A percentile compares a stretch with the other conserved stretches of the same genome.
Evolutionary conservation across 2,888 invertebrate genomes (phyloP).

Genomic region (Cyclophora albipunctata): DNA sequence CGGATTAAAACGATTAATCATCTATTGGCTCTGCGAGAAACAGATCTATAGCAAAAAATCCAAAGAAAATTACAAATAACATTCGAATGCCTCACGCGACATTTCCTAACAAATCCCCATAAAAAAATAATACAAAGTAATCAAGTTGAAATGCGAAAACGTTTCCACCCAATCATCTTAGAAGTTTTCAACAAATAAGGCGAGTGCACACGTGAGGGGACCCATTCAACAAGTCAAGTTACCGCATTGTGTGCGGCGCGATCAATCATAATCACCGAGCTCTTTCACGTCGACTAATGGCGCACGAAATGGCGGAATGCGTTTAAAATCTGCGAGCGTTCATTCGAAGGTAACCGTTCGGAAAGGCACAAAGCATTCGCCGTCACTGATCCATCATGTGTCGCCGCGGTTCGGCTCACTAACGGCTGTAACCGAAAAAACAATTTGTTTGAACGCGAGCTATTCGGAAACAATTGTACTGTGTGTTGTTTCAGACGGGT

Average conservation of each 20-base stretch:
- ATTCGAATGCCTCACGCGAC: constrained; percentile 16
- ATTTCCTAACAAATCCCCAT: background rate
- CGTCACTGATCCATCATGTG: constrained; percentile 65
- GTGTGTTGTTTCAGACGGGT: too few relatives aligned
- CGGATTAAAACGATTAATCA: too few relatives aligned
- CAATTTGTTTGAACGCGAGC: background rate
- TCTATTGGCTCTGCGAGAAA: too few relatives aligned
- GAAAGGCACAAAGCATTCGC: constrained; percentile 61
- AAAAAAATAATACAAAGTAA: constrained; percentile 10
- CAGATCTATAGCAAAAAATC: too few relatives aligned
- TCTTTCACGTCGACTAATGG: constrained; percentile 73
- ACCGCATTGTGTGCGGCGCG: constrained; percentile 51
- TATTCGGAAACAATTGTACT: too few relatives aligned
- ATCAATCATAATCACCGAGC: constrained; percentile 73
- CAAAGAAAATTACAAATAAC: too few relatives aligned
- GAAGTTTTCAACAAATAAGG: constrained; percentile 49
- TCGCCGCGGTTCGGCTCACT: constrained; percentile 21
- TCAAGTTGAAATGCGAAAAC: constrained; percentile 20
- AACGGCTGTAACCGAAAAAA: background rate
- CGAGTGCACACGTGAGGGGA: constrained; percentile 54
- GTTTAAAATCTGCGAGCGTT: constrained; percentile 68
- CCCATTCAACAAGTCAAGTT: constrained; percentile 65
- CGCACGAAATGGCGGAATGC: constrained; percentile 68
- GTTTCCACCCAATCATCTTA: constrained; percentile 27
- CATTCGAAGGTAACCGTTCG: constrained; percentile 69